Base-by-base conservation (phyloP, 2,888 invertebrate genomes). In the Onchidella celtica region DNA sequence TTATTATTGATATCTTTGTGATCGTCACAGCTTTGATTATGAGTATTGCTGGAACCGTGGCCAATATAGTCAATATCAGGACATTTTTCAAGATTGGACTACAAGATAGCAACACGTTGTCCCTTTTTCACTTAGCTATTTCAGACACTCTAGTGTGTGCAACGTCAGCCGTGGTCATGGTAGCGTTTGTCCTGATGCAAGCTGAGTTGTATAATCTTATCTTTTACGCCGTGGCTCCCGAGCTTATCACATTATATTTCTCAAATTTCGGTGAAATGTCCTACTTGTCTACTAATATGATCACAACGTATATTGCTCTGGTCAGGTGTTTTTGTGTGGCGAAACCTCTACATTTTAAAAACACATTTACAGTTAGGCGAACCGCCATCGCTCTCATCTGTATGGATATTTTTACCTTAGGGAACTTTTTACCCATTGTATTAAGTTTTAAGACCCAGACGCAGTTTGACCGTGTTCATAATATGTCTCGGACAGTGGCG, bases 181-280 rank as follows among this genome's bases (percentile, higher is more conserved):
- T n/a, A 4, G 17, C 59, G 21, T 59, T 59, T 4, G 59, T n/a
- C 17, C 4, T 3, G 4, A 11, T 14, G 24, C 59, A 59, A 24
- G 59, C n/a, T 4, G 59, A 59, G 59, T 17, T 59, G 4, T 59
- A n/a, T 11, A 17, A 9, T 3, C 9, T n/a, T 11, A 14, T 24
- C 14, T 14, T 17, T 3, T 59, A n/a, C 24, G 59, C 17, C 59
- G 17, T 59, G 17, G 59, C 9, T 24, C 59, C 59, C 24, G 4
- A n/a, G 3, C 9, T 59, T n/a, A n/a, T 59, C 9, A 59, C 59
- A 3, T 17, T 59, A 3, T 59, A 59, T n/a, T 59, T 24, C 24
- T 14, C 59, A 4, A 59, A 59, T n/a, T 59, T n/a, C 24, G 59
- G 59, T 59, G 59, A 59, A n/a, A 59, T 59, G 59, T 59, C n/a